Conservation (phyloP, 2,797 vertebrate genomes). For the Poecilia picta region DNA sequence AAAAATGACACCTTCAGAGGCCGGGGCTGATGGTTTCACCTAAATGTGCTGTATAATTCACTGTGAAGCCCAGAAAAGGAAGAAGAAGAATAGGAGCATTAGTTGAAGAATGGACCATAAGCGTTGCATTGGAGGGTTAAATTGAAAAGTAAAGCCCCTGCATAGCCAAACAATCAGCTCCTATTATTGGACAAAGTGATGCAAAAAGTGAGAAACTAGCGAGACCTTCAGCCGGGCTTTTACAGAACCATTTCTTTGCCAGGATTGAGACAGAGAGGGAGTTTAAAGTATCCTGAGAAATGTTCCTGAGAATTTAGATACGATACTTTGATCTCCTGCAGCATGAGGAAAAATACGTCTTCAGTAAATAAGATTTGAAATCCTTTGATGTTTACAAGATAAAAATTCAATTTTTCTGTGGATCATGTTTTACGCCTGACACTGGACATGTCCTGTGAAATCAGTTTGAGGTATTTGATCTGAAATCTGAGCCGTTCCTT, state of each 20-base stretch:
- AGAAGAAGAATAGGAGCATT: slow-evolving; percentile 40
- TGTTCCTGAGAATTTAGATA: slow-evolving; percentile 33
- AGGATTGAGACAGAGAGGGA: slow-evolving; percentile 38
- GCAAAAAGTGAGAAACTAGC: slow-evolving; percentile 53
- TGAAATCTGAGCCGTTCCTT: slow-evolving; percentile 10
- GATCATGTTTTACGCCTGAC: not conserved
- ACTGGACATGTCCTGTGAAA: slow-evolving; percentile 25
- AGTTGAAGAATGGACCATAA: slow-evolving; percentile 45
- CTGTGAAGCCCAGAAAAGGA: slow-evolving; percentile 20
- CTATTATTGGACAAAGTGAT: slow-evolving; percentile 46
- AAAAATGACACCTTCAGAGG: slow-evolving; percentile 34
- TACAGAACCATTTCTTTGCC: slow-evolving; percentile 33
- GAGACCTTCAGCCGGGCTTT: slow-evolving; percentile 31
- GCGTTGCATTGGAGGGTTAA: slow-evolving; percentile 40
- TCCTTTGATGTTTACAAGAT: slow-evolving; percentile 49
- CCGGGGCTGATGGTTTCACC: slow-evolving; percentile 23
- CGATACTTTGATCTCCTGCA: slow-evolving; percentile 51
- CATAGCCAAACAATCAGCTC: slow-evolving; percentile 48
- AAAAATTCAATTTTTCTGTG: slow-evolving; percentile 28
- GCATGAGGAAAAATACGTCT: slow-evolving; percentile 19
- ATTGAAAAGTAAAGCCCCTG: slow-evolving; percentile 55
- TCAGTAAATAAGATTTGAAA: slow-evolving; percentile 54
- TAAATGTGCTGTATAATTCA: slow-evolving; percentile 42
- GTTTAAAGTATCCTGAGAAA: slow-evolving; percentile 43
- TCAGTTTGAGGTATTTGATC: slow-evolving; percentile 18